Evolutionary conservation across 2,888 invertebrate genomes (phyloP), one percentile per base, ranked within the genome.

Genomic region (Lottia gigantea): DNA sequence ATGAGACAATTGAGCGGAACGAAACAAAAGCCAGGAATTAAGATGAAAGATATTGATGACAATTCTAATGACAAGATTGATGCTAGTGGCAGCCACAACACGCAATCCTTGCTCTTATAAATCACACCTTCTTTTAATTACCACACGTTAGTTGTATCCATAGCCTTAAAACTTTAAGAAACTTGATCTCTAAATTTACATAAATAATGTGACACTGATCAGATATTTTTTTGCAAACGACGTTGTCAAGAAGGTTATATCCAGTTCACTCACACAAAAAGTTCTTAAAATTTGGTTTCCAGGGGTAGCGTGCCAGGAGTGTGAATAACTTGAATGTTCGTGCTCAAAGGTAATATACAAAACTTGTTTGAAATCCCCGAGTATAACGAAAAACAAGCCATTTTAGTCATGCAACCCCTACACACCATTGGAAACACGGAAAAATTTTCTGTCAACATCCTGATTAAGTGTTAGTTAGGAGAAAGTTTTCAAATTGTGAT

Each of bases 401-500:
- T 63, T 63, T 63, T 26, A 23, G 63, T 63, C 63, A 40, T 40
- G 63, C 31, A 63, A 63, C 19, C 63, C 26, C 26, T 31, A 31
- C 6, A 31, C 31, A 31, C 31, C 63, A 16, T 63, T 25, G 26
- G 16, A 63, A 23, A 63, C 31, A 40, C n/a, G 63, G 16, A n/a
- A 55, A 31, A 31, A n/a, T 31, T 31, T 31, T 31, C 49, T 49
- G 49, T 49, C 49, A 19, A 49, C 49, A 49, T 49, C 31, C 49
- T 49, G 49, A 69, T 49, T 64, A 31, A 31, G 69, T 64, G 64
- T 40, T 64, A 55, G 46, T 64, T 31, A 31, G 31, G 31, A 31
- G 55, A 23, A 26, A 47, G 46, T 46, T 62, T 69, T 62, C 19
- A 62, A 31, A 63, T 46, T 49, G 55, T 49, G 69, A 69, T 69